Conservation (phyloP, 2,113 vertebrate genomes). For the Apodemus sylvaticus region DNA sequence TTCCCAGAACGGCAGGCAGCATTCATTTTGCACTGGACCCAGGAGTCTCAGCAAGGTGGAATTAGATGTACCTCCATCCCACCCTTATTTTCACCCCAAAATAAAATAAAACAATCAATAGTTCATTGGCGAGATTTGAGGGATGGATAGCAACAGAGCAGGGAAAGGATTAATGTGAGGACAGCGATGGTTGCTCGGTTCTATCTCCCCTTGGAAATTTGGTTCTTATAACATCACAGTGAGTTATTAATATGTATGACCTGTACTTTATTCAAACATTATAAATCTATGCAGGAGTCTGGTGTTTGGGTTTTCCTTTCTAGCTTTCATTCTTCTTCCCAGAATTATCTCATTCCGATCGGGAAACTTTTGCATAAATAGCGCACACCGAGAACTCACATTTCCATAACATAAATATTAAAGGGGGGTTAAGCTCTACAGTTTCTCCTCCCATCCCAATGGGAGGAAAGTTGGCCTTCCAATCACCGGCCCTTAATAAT, state of each 20-base stretch:
- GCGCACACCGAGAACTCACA: constrained; percentile 56
- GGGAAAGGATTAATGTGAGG: constrained; percentile 66
- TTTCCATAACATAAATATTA: constrained; percentile 82
- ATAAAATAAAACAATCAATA: constrained; percentile 74
- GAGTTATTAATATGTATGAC: constrained; percentile 82
- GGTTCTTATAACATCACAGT: constrained; percentile 65
- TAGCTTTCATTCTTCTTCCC: constrained; percentile 78
- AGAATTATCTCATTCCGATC: constrained; percentile 80
- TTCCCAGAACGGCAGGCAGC: constrained; percentile 82
- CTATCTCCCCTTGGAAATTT: constrained; percentile 75
- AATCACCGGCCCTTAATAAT: constrained; percentile 61
- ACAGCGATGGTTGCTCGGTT: constrained; percentile 68
- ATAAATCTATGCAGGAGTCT: constrained; percentile 78
- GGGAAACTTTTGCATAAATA: constrained; percentile 76
- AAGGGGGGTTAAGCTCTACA: constrained; percentile 73
- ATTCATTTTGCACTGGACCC: constrained; percentile 79
- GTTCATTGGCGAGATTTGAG: constrained; percentile 21
- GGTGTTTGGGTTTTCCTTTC: constrained; percentile 76
- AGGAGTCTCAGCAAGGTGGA: constrained; percentile 74
- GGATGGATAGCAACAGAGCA: constrained; percentile 44
- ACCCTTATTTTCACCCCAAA: constrained; percentile 44
- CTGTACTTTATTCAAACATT: constrained; percentile 78
- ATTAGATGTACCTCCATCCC: constrained; percentile 55
- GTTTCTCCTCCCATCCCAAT: constrained; percentile 47
- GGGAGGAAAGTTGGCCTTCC: constrained; percentile 73